These are phyloP conservation scores for Paragorgia papillata DNA, from an alignment of 92 coral and sea anemone species.

Conservation along the genomic window DNA sequence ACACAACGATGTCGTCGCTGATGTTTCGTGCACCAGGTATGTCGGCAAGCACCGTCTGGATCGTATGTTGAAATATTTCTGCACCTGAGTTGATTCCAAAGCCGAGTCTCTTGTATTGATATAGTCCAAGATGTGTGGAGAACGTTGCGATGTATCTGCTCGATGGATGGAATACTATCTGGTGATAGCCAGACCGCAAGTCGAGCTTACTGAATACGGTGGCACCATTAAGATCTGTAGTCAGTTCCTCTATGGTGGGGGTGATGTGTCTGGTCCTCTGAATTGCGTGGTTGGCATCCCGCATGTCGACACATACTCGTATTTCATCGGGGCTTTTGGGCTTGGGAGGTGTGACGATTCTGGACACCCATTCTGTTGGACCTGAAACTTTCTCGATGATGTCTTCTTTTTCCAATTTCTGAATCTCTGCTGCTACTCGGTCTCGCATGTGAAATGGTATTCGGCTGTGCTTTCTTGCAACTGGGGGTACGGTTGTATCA, in stretches of 20 bases:
- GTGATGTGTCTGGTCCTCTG: neutral
- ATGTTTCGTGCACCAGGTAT: conserved; percentile 30
- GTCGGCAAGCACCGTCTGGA: conserved; percentile 45
- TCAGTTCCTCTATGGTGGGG: conserved; percentile 15
- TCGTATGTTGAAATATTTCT: conserved; percentile 46
- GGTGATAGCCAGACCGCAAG: conserved; percentile 50
- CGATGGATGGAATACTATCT: conserved; percentile 41
- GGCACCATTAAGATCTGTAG: conserved; percentile 41
- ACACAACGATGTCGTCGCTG: conserved; percentile 54
- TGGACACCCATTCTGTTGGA: conserved; percentile 38
- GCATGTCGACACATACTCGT: conserved; percentile 51
- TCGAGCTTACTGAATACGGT: conserved; percentile 55
- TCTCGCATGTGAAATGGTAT: conserved; percentile 46
- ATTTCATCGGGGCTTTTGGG: conserved; percentile 45
- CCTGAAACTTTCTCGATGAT: conserved; percentile 52
- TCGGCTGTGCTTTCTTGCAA: conserved; percentile 44
- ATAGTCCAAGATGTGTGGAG: conserved; percentile 37
- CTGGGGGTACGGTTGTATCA: conserved; percentile 27
- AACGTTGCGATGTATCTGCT: conserved; percentile 50
- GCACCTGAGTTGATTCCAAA: conserved; percentile 50
- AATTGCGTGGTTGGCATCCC: conserved; percentile 51
- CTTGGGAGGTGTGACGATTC: conserved; percentile 48
- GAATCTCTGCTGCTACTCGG: conserved; percentile 32
- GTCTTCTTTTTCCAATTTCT: conserved; percentile 33
- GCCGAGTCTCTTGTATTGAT: conserved; percentile 36